Base-by-base conservation (phyloP, 2,113 vertebrate genomes). In the Meleagris gallopavo region DNA sequence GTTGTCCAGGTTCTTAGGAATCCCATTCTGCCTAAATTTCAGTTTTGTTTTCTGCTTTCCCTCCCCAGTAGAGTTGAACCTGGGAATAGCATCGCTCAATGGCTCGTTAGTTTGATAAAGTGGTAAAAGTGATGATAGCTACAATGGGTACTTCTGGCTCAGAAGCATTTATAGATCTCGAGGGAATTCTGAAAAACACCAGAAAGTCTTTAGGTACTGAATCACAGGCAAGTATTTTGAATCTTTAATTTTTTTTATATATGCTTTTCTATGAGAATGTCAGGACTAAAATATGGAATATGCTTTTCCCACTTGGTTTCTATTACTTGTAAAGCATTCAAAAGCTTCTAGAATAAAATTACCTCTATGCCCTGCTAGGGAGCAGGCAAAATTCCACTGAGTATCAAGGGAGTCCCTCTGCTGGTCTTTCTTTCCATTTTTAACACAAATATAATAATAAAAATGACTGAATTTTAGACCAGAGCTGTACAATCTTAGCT, bases 31-130 rank as follows among this genome's bases (percentile, higher is more conserved):
- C 87, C 97, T 97, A 96, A 96, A 96, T 97, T 97, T 97, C 84
- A 93, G 97, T 93, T 97, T 97, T 97, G 97, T 97, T 97, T 97
- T 96, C 95, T 96, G 74, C 95, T 55, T 66, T 89, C 89, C 92
- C 86, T 96, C 95, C 95, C 94, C 75, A 5, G 36, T 22, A 95
- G 97, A 96, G 74, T 72, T 86, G 95, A 96, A 88, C 78, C 94
- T 94, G 96, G 97, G 96, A 97, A 95, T 69, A 96, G 96, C 97
- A 96, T 98, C 97, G 89, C 96, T 97, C 97, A 97, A 55, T 93
- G 96, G 97, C 98, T 98, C 94, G 84, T 98, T 98, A 98, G 97
- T 97, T 98, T 98, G 98, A 98, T 97, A 95, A 98, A 98, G 97
- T 97, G 97, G 95, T 96, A 83, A 92, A 97, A 97, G 96, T 81